Base-by-base conservation (phyloP, 2,113 vertebrate genomes). In the Pitta sordida region DNA sequence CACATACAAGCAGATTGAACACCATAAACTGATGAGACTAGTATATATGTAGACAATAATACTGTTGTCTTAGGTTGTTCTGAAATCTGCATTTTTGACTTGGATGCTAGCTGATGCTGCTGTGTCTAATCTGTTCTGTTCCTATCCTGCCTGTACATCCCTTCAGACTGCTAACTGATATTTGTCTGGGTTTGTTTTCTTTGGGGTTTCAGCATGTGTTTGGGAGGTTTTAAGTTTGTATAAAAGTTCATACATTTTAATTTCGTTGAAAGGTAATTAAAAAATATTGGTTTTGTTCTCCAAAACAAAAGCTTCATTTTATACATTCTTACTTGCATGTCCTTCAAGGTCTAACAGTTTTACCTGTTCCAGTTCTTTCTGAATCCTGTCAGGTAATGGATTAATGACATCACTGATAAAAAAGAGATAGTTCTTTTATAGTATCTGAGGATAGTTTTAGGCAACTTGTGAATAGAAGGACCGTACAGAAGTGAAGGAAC, bases 1-100 rank as follows among this genome's bases (percentile, higher is more conserved):
- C 17, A 27, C 9, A 44, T 69, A 37, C 0, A 0, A 48, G 14
- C 58, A 73, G 15, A 86, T 4, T 77, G 41, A 88, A 76, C 6
- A 10, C 0, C 1, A 8, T 36, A 39, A 63, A 71, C 7, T 10
- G 20, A 11, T 48, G 74, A 76, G 24, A 60, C 56, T 19, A 32
- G 7, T 65, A 27, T 30, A 21, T 41, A 11, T 13, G 8, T 20
- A 52, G 39, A 52, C 0, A 1, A 2, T 41, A 44, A 83, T 13
- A 37, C 3, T 55, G 5, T 48, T 77, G 16, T 46, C n/a, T 75
- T 34, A 87, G 9, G 7, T 49, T 81, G 34, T 55, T 75, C 26
- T 58, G 58, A 86, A 68, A 51, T 70, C 27, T 69, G 13, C 13
- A 13, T 53, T 37, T 77, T 88, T 4, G 1, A 7, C 23, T 70